phyloP scores from a whole-genome alignment of 2,888 invertebrate species.

The Drosophila testacea region DNA sequence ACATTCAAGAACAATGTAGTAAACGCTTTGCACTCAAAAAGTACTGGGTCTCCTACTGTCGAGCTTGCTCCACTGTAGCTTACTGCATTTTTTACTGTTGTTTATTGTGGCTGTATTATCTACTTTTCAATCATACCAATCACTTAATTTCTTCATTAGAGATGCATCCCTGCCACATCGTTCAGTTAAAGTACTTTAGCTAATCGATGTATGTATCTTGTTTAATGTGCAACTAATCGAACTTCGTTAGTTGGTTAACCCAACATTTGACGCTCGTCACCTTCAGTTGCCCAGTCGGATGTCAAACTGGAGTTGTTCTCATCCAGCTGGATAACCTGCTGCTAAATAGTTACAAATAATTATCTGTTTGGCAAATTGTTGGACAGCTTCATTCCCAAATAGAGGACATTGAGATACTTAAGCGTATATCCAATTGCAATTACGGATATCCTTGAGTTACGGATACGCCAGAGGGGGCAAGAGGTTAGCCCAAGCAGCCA shows the following conservation, averaged over 20 bases:
- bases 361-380: slow-evolving; percentile 55
- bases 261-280: slow-evolving; percentile 61
- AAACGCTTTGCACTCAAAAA: no score
- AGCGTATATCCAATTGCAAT: slow-evolving; percentile 69
- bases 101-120: no score
- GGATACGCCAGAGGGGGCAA: slow-evolving; percentile 49
- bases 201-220: slow-evolving; percentile 6
- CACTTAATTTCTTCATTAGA: neutral
- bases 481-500: slow-evolving; percentile 77
- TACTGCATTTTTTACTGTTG: no score
- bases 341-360: slow-evolving; percentile 67
- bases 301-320: neutral
- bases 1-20: no score
- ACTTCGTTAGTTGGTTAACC: slow-evolving; percentile 57
- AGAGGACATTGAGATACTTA: slow-evolving; percentile 11
- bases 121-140: neutral
- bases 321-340: slow-evolving; percentile 46
- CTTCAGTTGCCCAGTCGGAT: slow-evolving; percentile 41
- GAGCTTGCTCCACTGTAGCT: no score
- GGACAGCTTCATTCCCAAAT: slow-evolving; percentile 51
- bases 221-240: slow-evolving; percentile 32
- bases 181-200: neutral
- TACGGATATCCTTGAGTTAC: slow-evolving; percentile 49
- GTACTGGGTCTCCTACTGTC: no score
- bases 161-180: neutral